Evolutionary conservation across 2,888 invertebrate species (phyloP).

Genomic region (Phasia obesa): DNA sequence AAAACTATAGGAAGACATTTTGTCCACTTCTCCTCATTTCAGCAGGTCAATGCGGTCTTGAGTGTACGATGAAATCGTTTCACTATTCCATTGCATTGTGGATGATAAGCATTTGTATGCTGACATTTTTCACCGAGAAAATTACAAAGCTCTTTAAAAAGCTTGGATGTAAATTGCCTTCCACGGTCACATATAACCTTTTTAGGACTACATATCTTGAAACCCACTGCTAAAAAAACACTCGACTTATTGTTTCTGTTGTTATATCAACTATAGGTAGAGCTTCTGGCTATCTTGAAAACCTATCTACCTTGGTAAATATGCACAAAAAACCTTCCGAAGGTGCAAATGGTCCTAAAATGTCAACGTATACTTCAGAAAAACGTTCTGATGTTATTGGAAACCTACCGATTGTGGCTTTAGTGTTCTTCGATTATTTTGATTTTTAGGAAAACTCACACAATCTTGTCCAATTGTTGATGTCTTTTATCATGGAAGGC

Average conservation of each 20-base stretch:
- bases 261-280: constrained; percentile 24
- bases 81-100: background rate
- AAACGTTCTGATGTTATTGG: background rate
- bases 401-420: background rate
- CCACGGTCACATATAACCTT: background rate
- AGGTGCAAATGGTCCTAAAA: background rate
- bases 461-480: background rate
- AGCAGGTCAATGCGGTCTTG: background rate
- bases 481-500: background rate
- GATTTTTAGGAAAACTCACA: background rate
- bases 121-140: background rate
- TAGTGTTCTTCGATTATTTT: background rate
- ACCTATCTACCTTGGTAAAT: background rate
- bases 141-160: background rate
- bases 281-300: background rate
- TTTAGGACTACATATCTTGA: too few relatives aligned
- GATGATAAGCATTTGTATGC: background rate
- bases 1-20: background rate
- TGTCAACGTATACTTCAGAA: background rate
- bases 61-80: background rate
- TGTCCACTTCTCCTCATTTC: background rate
- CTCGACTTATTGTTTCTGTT: constrained; percentile 18
- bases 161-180: background rate
- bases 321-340: background rate
- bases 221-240: background rate